phyloP scores from a whole-genome alignment of 2,113 vertebrate genomes.

The Hippocampus comes region DNA sequence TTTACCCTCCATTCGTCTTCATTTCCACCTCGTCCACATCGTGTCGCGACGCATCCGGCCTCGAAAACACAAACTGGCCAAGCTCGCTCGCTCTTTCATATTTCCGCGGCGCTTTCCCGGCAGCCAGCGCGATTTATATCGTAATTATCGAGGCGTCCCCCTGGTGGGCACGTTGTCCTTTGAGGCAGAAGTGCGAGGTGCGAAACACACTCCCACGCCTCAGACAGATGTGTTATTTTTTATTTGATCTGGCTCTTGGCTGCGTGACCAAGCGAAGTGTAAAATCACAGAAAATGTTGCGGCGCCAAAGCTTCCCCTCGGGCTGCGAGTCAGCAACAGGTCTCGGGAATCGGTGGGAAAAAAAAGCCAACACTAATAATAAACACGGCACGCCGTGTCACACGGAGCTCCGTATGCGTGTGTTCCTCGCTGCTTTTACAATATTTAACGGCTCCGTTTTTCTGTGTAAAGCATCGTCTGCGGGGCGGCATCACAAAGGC shows the following conservation, averaged over 20 bases:
- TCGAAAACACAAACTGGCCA: constrained; percentile 17
- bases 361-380: constrained; percentile 34
- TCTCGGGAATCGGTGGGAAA: constrained; percentile 42
- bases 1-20: constrained; percentile 56
- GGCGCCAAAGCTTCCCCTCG: constrained; percentile 13
- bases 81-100: neutral
- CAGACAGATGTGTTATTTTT: constrained; percentile 35
- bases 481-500: constrained; percentile 25
- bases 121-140: constrained; percentile 30
- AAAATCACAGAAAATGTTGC: constrained; percentile 47
- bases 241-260: constrained; percentile 56
- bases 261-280: constrained; percentile 50
- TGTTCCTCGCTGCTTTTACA: constrained; percentile 10
- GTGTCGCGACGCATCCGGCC: constrained; percentile 12
- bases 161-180: constrained; percentile 39
- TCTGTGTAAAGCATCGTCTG: constrained; percentile 22
- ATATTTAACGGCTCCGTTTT: constrained; percentile 38
- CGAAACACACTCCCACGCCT: constrained; percentile 35
- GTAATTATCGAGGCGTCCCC: constrained; percentile 49
- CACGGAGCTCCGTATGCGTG: constrained; percentile 2
- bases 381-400: constrained; percentile 26
- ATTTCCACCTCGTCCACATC: constrained; percentile 32
- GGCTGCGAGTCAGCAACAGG: constrained; percentile 48
- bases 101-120: constrained; percentile 12
- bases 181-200: constrained; percentile 45